phyloP scores from a whole-genome alignment of 2,888 invertebrate species.

The Malachius bipustulatus region DNA sequence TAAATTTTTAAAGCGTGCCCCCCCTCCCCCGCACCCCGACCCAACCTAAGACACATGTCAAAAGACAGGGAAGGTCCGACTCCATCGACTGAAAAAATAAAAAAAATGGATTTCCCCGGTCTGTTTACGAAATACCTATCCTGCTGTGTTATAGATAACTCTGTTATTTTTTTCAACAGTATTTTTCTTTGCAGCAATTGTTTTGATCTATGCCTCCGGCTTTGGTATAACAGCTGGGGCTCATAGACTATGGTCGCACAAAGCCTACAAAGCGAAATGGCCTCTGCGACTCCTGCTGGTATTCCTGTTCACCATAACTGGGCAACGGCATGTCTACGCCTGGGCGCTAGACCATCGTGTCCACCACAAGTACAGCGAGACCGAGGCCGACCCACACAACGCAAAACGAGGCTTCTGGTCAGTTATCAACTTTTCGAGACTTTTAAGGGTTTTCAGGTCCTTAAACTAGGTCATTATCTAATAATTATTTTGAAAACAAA shows the following conservation, averaged over 20 bases:
- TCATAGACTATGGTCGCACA: constrained; percentile 70
- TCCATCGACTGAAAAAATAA: no score
- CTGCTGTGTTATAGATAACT: constrained; percentile 6
- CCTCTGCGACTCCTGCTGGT: constrained; percentile 56
- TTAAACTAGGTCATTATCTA: no score
- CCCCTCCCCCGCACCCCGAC: no score
- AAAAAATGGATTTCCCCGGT: no score
- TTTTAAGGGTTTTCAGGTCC: no score
- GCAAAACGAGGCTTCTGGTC: constrained; percentile 59
- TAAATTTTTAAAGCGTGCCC: no score
- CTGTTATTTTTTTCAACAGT: constrained; percentile 12
- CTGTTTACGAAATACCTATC: no score
- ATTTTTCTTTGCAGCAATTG: constrained; percentile 39
- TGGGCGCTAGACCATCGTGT: constrained; percentile 83
- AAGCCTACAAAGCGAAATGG: constrained; percentile 61
- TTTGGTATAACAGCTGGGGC: constrained; percentile 75
- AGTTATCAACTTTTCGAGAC: no score
- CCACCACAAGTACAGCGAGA: constrained; percentile 82
- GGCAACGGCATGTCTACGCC: constrained; percentile 73
- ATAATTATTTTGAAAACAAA: no score
- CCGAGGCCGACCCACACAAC: constrained; percentile 76
- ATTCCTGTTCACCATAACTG: constrained; percentile 64
- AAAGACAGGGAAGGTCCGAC: no score
- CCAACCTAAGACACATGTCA: no score
- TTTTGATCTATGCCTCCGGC: constrained; percentile 58